Base-by-base conservation (phyloP, 2,797 vertebrate species). In the Moxostoma hubbsi region DNA sequence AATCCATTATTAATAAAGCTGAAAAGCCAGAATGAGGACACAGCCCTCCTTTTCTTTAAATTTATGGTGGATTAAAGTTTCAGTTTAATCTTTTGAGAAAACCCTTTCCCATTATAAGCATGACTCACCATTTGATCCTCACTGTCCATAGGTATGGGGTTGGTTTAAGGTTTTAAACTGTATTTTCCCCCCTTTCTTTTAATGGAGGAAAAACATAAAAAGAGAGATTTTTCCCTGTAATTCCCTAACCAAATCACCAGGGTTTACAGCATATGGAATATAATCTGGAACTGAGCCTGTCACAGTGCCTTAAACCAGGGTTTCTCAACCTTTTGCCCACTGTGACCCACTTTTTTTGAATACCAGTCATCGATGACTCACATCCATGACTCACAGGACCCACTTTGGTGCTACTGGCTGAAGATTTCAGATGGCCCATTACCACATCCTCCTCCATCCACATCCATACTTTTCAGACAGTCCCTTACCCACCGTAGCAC, bases 251-350 rank as follows among this genome's bases (percentile, higher is more conserved):
- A 85, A 90, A 89, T 67, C 12, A 36, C 58, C 61, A 5, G 45
- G 81, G 75, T 89, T 89, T 36, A 87, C 69, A 73, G 61, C 10
- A 9, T 49, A 15, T 54, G 85, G 82, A 86, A 61, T 90, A 36
- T 36, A 90, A 91, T 89, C 89, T 89, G 83, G 86, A 88, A 81
- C 79, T 81, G 83, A 90, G 86, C 84, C 77, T 55, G 80, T 89
- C 85, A 86, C 36, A 36, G 4, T 36, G 36, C 36, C 36, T 36
- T 36, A 36, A 36, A 36, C 36, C 3, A 36, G 36, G 36, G 36
- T 36, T 36, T 36, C 36, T 36, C 36, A 36, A 36, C 3, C 36
- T 36, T 36, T 36, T 36, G 36, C 3, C 36, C 36, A 36, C 4
- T 36, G 36, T 0, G 36, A 36, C 36, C 36, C 36, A 36, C 2